These are phyloP conservation scores for Epinotia nisella DNA, from an alignment of 2,888 invertebrate species.

Conservation along the genomic window DNA sequence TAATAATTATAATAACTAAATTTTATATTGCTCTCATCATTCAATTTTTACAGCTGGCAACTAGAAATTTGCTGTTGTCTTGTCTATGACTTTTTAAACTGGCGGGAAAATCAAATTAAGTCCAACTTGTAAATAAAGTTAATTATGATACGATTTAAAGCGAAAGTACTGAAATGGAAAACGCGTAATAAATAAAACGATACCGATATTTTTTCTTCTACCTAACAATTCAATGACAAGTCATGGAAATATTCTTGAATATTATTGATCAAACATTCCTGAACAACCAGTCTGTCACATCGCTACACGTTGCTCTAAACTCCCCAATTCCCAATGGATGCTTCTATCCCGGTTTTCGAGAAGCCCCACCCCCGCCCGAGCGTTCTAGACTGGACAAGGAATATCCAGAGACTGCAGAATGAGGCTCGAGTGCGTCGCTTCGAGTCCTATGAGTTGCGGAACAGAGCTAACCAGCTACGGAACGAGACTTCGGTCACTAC, in stretches of 20 bases:
- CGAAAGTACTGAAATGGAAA: neutral
- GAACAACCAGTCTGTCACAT: neutral
- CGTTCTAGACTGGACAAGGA: conserved; percentile 90
- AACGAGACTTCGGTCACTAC: conserved; percentile 90
- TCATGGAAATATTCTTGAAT: neutral
- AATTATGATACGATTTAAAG: neutral
- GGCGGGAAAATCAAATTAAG: conserved; percentile 18
- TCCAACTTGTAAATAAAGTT: neutral
- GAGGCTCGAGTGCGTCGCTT: conserved; percentile 87
- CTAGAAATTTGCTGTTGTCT: conserved; percentile 1
- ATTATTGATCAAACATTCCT: conserved; percentile 52
- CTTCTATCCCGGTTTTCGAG: conserved; percentile 83
- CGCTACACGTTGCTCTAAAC: neutral
- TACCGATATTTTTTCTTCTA: neutral
- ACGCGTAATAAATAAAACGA: too few species aligned
- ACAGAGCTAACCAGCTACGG: conserved; percentile 88
- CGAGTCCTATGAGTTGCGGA: conserved; percentile 89
- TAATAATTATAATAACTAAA: neutral
- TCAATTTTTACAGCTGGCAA: neutral
- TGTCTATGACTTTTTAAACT: conserved; percentile 17
- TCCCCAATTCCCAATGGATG: conserved; percentile 62
- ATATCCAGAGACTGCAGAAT: conserved; percentile 88
- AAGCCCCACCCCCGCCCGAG: conserved; percentile 88
- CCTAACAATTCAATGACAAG: neutral
- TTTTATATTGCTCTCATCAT: neutral